phyloP scores from a whole-genome alignment of 1,140 invertebrate species.

The Anoplolepis gracilipes region DNA sequence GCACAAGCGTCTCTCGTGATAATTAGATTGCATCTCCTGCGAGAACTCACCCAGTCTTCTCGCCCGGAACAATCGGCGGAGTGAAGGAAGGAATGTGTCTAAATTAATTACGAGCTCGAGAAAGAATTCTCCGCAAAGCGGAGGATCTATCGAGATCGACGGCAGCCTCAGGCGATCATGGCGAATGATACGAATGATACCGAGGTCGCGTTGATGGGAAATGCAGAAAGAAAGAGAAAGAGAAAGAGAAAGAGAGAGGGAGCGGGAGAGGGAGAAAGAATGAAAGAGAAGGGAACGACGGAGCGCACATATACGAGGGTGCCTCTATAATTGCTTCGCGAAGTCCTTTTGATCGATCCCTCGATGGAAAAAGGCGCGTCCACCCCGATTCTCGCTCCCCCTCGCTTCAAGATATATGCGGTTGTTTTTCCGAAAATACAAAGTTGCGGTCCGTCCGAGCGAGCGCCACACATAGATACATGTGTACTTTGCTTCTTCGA shows the following conservation, averaged over 20 bases:
- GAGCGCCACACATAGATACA: not conserved
- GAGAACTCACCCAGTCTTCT: not conserved
- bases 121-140: constrained; percentile 31
- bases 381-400: not conserved
- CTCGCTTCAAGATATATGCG: constrained; percentile 20
- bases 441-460: constrained; percentile 17
- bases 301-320: not conserved
- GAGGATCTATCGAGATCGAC: constrained; percentile 25
- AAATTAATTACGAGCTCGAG: constrained; percentile 44
- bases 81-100: not conserved
- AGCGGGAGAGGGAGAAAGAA: not conserved
- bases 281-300: not conserved
- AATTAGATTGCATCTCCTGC: constrained; percentile 22
- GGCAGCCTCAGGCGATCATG: not conserved
- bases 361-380: constrained; percentile 30
- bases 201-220: not conserved
- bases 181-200: constrained; percentile 17
- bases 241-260: not conserved
- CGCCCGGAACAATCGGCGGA: constrained; percentile 16
- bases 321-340: constrained; percentile 37
- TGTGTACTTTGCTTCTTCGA: constrained; percentile 48
- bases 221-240: not conserved
- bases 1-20: not conserved
- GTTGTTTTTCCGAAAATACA: constrained; percentile 66
- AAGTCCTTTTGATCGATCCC: constrained; percentile 53